phyloP scores from a whole-genome alignment of 1,140 invertebrate species.

The Teleogryllus occipitalis region DNA sequence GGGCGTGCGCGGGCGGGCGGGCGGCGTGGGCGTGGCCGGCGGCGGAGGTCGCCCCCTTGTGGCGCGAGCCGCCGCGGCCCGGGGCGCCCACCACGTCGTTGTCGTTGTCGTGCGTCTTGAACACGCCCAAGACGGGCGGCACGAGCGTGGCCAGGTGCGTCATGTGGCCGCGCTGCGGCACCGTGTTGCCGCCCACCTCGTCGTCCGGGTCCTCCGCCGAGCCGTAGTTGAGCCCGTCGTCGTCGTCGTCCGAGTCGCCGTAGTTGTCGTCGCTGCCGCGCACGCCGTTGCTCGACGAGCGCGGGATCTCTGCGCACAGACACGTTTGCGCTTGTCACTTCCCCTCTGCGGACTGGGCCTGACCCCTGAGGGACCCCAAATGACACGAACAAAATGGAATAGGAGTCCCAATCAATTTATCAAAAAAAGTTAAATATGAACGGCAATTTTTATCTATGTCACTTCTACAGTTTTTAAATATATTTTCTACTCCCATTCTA shows the following conservation, averaged over 20 bases:
- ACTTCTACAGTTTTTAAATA: too few relatives aligned
- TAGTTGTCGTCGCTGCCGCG: background rate
- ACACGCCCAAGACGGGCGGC: conserved; percentile 3
- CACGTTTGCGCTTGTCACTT: too few relatives aligned
- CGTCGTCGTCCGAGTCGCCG: conserved; percentile 13
- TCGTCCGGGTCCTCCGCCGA: conserved; percentile 17
- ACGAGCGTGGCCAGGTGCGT: conserved; percentile 11
- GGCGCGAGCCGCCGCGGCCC: background rate
- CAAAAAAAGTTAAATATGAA: too few relatives aligned
- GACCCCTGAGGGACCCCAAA: too few relatives aligned
- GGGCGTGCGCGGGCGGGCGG: background rate
- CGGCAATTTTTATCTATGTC: too few relatives aligned
- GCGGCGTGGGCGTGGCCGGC: too few relatives aligned
- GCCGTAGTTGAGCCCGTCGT: conserved; percentile 12
- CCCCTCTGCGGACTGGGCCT: too few relatives aligned
- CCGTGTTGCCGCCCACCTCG: background rate
- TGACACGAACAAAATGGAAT: too few relatives aligned
- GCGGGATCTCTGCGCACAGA: conserved; percentile 13
- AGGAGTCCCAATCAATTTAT: too few relatives aligned
- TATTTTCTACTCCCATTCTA: too few relatives aligned
- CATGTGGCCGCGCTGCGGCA: conserved; percentile 8
- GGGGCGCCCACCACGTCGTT: conserved; percentile 5
- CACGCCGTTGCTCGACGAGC: background rate
- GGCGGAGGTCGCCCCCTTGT: background rate
- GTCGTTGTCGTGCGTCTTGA: conserved; percentile 13